Conservation (phyloP, 1,140 invertebrate species). For the Procambarus clarkii region DNA sequence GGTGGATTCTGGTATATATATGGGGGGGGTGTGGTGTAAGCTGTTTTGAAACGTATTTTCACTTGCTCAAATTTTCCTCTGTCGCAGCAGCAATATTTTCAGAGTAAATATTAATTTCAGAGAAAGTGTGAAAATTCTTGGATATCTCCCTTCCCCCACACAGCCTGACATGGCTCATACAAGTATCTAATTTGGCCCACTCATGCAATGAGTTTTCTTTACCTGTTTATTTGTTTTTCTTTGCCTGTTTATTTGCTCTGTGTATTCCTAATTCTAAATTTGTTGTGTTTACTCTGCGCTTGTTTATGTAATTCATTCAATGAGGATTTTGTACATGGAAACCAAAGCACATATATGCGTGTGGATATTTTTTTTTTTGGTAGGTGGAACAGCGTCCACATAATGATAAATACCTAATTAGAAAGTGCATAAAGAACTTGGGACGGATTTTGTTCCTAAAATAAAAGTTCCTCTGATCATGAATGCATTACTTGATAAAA, state of each 20-base stretch:
- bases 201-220: too few species aligned
- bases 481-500: too few species aligned
- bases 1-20: background rate
- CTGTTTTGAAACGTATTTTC: background rate
- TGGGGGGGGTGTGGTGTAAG: background rate
- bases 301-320: background rate
- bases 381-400: too few species aligned
- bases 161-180: too few species aligned
- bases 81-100: slow-evolving; percentile 13
- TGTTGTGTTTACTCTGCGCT: too few species aligned
- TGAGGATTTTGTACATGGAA: background rate
- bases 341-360: background rate
- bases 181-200: too few species aligned
- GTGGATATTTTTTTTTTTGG: background rate
- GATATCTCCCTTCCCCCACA: background rate
- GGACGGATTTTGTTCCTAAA: too few species aligned
- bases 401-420: too few species aligned
- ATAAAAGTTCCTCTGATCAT: too few species aligned
- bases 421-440: too few species aligned
- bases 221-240: too few species aligned
- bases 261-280: background rate
- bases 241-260: background rate
- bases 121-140: slow-evolving; percentile 22
- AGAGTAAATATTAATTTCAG: slow-evolving; percentile 40
- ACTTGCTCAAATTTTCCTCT: background rate